Evolutionary conservation across 2,113 vertebrate species (phyloP), one percentile per base, ranked within the genome.

Genomic region (Trichomycterus rosablanca): DNA sequence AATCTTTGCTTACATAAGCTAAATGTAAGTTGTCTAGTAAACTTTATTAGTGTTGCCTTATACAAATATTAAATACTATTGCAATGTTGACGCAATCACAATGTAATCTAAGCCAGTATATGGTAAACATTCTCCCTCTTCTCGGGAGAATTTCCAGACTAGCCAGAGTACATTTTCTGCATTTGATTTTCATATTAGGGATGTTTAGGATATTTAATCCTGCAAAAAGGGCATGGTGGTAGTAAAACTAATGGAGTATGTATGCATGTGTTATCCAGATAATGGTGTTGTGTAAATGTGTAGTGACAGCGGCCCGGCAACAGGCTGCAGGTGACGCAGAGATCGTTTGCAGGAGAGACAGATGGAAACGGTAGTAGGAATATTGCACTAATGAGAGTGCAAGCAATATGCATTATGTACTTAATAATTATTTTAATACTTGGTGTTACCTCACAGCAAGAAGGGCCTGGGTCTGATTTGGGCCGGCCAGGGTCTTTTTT

Each of bases 301-400:
- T 40, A 74, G 39, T 70, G 74, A 80, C 56, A 82, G 62, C 60
- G 14, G 3, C n/a, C 63, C 78, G n/a, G 45, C 65, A 71, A 30
- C 50, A 73, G 61, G 78, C 76, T 15, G 67, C 67, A 65, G 70
- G 37, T 65, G 40, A 51, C 35, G 67, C 59, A 68, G 73, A 22
- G 24, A 72, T 67, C 57, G 74, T 76, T 66, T 63, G 63, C 75
- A 73, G 71, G 81, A 75, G 63, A 69, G 59, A 71, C 72, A 82
- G 37, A 71, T 84, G 53, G 15, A 76, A 81, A 74, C 74, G 70
- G 66, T 67, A 69, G 70, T 62, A 74, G 50, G 73, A 71, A 80
- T 43, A 63, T 84, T 78, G 70, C 12, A 53, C 50, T 80, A 75
- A 80, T 78, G 81, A 79, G 56, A 60, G 7, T 8, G 53, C 68